Evolutionary conservation across 2,797 vertebrate genomes (phyloP), one percentile per base, ranked within the genome.

Genomic region (Paedocypris micromegethes): DNA sequence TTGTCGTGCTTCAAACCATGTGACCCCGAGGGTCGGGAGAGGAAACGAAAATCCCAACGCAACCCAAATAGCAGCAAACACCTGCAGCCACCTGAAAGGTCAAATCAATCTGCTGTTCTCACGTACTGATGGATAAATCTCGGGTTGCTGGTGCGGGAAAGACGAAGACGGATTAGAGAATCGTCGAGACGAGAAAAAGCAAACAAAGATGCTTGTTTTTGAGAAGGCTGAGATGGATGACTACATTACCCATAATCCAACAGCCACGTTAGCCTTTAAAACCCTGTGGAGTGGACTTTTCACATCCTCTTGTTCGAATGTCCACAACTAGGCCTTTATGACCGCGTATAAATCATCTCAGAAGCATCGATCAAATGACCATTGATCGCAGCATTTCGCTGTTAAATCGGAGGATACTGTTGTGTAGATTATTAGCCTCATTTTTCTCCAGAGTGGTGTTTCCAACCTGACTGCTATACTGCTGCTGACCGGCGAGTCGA

Each of bases 21-120:
- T 6, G 5, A 37, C 39, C 53, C 44, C 52, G 66, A 66, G 57
- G 7, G n/a, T 51, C 41, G 72, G 60, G 59, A 75, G 59, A 58
- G 48, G 23, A 44, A 52, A 72, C 53, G 64, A 72, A 64, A 64
- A 23, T 23, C 23, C 23, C 58, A 40, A 46, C 23, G 51, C 38
- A 43, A 50, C 39, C 48, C 66, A 78, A 73, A 78, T 64, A 68
- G 57, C 49, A 55, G 5, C 66, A 72, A 67, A 54, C 70, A 47
- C 54, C 69, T 65, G 68, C 68, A 62, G 64, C 65, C 63, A 59
- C 44, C 8, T 47, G 42, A 57, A 74, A 44, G 76, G 80, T 84
- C 74, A 75, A 75, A 83, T 83, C 81, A 85, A 84, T 85, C 81
- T 81, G 66, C 77, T 86, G 79, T 86, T 87, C 85, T 85, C 74